A percentile compares a stretch with the other conserved stretches of the same genome.
phyloP scores from a whole-genome alignment of 1,140 invertebrate genomes.

The Dryas iulia region DNA sequence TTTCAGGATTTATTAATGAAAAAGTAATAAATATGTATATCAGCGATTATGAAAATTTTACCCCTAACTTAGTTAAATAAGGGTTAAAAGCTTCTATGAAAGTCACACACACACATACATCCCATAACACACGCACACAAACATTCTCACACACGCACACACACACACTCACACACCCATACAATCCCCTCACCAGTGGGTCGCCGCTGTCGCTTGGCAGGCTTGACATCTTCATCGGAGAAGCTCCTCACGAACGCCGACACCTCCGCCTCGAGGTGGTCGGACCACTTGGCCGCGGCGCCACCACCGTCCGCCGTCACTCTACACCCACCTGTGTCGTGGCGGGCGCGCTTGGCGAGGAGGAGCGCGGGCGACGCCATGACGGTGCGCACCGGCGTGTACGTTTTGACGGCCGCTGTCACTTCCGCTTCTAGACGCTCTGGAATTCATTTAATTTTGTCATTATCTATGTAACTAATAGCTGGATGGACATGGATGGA shows the following conservation, averaged over 20 bases:
- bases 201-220: conserved; percentile 14
- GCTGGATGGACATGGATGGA: not conserved
- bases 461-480: too few relatives aligned
- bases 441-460: conserved; percentile 26
- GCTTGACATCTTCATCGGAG: conserved; percentile 14
- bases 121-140: too few relatives aligned
- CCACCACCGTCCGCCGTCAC: too few relatives aligned
- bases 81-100: too few relatives aligned
- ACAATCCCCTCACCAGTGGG: conserved; percentile 18
- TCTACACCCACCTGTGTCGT: conserved; percentile 55
- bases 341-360: conserved; percentile 53
- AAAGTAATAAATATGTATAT: too few relatives aligned
- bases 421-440: conserved; percentile 67
- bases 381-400: conserved; percentile 51
- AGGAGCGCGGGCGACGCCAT: conserved; percentile 39
- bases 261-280: conserved; percentile 28
- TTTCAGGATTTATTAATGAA: too few relatives aligned
- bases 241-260: conserved; percentile 21
- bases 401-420: conserved; percentile 46
- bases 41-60: too few relatives aligned
- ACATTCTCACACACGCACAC: too few relatives aligned
- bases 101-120: too few relatives aligned
- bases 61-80: too few relatives aligned
- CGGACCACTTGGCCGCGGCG: conserved; percentile 28
- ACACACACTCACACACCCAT: not conserved